Percentiles rank a stretch among this genome's conserved stretches.
Conservation (phyloP, 2,113 vertebrate species). For the Oreotrochilus melanogaster region DNA sequence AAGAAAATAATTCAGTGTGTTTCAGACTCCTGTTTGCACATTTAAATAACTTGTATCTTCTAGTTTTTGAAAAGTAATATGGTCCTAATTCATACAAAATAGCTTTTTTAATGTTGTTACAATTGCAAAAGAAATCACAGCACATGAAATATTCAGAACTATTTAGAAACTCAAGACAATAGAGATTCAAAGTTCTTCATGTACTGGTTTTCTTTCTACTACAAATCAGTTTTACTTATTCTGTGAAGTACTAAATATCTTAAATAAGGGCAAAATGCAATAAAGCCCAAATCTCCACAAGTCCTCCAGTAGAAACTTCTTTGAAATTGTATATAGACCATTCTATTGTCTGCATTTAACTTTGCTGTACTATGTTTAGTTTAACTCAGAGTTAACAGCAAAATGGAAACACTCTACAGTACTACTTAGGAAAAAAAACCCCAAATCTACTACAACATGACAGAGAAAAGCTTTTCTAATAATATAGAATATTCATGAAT, state of each 20-base stretch:
- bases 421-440: neutral
- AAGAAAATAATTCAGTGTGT: neutral
- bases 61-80: neutral
- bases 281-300: neutral
- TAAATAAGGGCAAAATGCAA: neutral
- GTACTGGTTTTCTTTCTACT: neutral
- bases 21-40: slow-evolving; percentile 3
- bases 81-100: neutral
- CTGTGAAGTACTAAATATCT: neutral
- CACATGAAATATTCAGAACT: slow-evolving; percentile 6
- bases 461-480: neutral
- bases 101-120: neutral
- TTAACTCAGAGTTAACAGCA: neutral
- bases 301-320: neutral
- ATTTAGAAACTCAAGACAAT: neutral
- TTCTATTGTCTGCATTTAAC: neutral
- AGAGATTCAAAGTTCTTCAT: neutral
- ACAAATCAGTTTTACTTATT: neutral
- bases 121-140: slow-evolving; percentile 12
- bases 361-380: neutral
- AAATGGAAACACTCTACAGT: neutral
- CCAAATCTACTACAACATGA: neutral
- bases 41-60: neutral
- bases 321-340: neutral
- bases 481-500: neutral